These are phyloP conservation scores for Crotalus tigris DNA, from an alignment of 2,113 vertebrate genomes.

Conservation along the genomic window DNA sequence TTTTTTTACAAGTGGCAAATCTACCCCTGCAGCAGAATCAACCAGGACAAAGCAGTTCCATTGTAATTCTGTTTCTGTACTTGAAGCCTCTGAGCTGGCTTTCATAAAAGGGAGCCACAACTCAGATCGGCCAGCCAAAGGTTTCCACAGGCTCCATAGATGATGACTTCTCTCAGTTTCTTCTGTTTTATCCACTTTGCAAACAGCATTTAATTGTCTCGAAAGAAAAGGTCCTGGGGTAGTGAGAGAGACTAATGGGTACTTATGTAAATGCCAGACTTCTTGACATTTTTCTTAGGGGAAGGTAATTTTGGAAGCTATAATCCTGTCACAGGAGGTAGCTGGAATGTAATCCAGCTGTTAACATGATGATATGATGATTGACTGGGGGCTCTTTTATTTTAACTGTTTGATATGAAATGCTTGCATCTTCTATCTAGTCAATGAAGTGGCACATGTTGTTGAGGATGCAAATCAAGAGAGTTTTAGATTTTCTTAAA, in stretches of 20 bases:
- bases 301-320: slow-evolving; percentile 11
- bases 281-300: slow-evolving; percentile 7
- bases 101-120: slow-evolving; percentile 49
- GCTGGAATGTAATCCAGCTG: neutral
- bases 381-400: neutral
- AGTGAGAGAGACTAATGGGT: slow-evolving; percentile 19
- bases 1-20: neutral
- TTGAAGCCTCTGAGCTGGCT: slow-evolving; percentile 53
- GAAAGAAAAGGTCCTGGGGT: slow-evolving; percentile 23
- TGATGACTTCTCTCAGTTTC: slow-evolving; percentile 58
- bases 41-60: slow-evolving; percentile 13
- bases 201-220: slow-evolving; percentile 41
- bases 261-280: slow-evolving; percentile 8
- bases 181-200: slow-evolving; percentile 44
- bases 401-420: neutral
- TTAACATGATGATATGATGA: neutral
- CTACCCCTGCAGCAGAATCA: neutral
- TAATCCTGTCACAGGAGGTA: neutral
- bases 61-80: slow-evolving; percentile 30
- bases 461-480: neutral
- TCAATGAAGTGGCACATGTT: rapidly evolving
- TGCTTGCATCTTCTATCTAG: rapidly evolving
- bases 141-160: slow-evolving; percentile 60
- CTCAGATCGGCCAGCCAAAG: slow-evolving; percentile 47
- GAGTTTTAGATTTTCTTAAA: neutral